Base-by-base conservation (phyloP, 2,888 invertebrate species). In the Dolichopus griseipennis region DNA sequence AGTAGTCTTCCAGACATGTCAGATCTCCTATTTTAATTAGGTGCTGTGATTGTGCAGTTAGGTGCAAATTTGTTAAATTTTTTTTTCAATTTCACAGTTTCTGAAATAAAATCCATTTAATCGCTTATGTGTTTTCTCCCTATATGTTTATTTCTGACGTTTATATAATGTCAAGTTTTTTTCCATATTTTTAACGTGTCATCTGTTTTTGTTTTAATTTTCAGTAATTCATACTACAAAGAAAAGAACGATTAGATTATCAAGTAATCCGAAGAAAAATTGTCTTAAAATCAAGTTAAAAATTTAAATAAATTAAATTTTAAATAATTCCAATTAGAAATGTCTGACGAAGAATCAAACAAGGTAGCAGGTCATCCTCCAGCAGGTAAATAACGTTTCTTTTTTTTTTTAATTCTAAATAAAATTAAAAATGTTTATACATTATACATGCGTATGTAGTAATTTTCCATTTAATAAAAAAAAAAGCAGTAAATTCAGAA, bases 291-390 rank as follows among this genome's bases (percentile, higher is more conserved):
- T n/a, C 18, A 52, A 52, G 52, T 52, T 52, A 18, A 52, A 18
- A 4, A 1, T 18, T 52, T 52, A 52, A 52, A 52, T 18, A 6
- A 52, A 18, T 52, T 15, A 3, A 52, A 18, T 18, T 52, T 52
- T 52, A 52, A 15, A 37, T 37, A 10, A 18, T 15, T 52, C 52
- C 18, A 52, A 52, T 52, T 18, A 62, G 76, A 71, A 67, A 81
- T 81, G 81, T 76, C 89, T 74, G 85, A 85, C 74, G 86, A 89
- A 75, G 86, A 85, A 74, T 89, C 88, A 73, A 88, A 90, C 80
- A 84, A 92, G 61, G 91, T 93, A 78, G 94, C 88, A 72, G 94
- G 94, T 69, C 95, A 95, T 82, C 92, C 92, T 73, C 94, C 94
- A 75, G 95, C 95, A 85, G 90, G 95, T 95, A 85, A 84, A 79